Evolutionary conservation across 1,140 invertebrate species (phyloP).

Genomic region (Drosophila setifemur): DNA sequence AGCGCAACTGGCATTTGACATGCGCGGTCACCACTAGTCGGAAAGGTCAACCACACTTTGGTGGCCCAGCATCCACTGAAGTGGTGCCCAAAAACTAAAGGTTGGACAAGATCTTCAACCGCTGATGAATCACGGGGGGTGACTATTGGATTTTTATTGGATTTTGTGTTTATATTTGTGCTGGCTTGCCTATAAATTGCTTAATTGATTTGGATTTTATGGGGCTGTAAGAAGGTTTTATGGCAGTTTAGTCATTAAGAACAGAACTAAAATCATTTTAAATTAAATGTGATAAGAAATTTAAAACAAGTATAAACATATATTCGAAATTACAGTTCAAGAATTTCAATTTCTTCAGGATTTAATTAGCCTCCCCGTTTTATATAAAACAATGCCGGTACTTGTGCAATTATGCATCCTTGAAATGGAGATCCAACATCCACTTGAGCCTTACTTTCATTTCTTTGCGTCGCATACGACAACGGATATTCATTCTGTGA

Average conservation of each 20-base stretch:
- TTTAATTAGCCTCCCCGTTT: neutral
- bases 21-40: conserved; percentile 21
- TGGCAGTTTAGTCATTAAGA: neutral
- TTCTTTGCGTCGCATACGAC: conserved; percentile 7
- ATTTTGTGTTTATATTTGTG: neutral
- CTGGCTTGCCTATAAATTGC: neutral
- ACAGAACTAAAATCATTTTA: too few species aligned
- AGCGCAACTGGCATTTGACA: conserved; percentile 36
- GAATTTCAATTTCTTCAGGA: too few species aligned
- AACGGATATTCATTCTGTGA: conserved; percentile 34
- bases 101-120: neutral
- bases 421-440: conserved; percentile 40
- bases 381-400: neutral
- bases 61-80: neutral
- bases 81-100: neutral
- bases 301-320: too few species aligned
- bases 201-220: conserved; percentile 15
- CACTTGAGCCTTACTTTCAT: conserved; percentile 45
- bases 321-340: too few species aligned
- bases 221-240: neutral
- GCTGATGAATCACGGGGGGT: conserved; percentile 2
- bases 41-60: conserved; percentile 31
- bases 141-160: conserved; percentile 2
- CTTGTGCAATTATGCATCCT: conserved; percentile 32
- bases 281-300: too few species aligned